phyloP scores from a whole-genome alignment of 2,113 vertebrate genomes.

The Nothoprocta pentlandii region DNA sequence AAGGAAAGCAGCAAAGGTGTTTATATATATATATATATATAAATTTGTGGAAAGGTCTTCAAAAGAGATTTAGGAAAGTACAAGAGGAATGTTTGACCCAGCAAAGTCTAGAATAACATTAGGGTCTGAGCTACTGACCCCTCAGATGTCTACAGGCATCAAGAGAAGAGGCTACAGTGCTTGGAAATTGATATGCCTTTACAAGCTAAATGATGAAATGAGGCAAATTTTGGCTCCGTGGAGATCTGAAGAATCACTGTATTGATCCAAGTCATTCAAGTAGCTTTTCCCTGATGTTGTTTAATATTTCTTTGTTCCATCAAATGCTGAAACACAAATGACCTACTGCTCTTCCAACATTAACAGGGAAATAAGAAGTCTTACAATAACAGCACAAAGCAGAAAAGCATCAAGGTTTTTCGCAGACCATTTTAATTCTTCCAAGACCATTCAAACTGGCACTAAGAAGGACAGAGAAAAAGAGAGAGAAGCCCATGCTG shows the following conservation, averaged over 20 bases:
- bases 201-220: not conserved
- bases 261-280: accelerated
- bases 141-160: not conserved
- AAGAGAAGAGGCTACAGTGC: not conserved
- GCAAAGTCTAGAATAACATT: not conserved
- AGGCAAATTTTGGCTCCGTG: not conserved
- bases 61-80: not conserved
- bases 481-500: not conserved
- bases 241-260: not conserved
- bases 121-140: not conserved
- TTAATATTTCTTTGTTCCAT: not conserved
- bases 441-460: not conserved
- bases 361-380: not conserved
- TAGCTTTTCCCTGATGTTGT: not conserved
- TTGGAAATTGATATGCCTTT: not conserved
- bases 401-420: not conserved
- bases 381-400: not conserved
- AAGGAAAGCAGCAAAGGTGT: not conserved
- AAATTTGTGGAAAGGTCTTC: not conserved
- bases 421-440: not conserved
- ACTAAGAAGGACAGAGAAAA: not conserved
- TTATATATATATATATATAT: not conserved
- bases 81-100: not conserved
- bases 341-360: not conserved
- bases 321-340: not conserved